A percentile compares a stretch with the other conserved stretches of the same genome.
Evolutionary conservation across 2,113 vertebrate species (phyloP).

Genomic region (Myrmecobius fasciatus): DNA sequence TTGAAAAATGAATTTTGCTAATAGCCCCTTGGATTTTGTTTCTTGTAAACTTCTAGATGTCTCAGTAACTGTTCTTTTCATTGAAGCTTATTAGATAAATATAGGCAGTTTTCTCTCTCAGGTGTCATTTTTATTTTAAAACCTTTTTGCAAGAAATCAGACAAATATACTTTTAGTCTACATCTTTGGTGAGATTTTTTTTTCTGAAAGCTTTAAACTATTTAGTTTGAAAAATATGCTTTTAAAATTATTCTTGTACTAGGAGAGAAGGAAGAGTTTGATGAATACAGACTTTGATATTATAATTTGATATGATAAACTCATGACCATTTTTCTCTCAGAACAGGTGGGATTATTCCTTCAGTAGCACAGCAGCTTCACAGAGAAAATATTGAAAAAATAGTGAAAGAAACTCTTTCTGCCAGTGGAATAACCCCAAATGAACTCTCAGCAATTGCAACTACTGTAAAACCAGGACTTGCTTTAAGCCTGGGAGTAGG

Average conservation of each 20-base stretch:
- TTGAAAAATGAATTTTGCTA: not conserved
- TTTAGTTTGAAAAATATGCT: constrained; percentile 1
- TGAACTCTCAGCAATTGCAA: constrained; percentile 91
- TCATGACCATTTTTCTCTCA: constrained; percentile 74
- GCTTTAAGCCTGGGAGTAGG: constrained; percentile 91
- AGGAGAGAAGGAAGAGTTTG: not conserved
- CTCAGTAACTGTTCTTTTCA: not conserved
- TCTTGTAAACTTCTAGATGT: not conserved
- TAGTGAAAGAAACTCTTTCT: constrained; percentile 89
- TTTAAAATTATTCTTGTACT: not conserved
- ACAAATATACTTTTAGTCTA: not conserved
- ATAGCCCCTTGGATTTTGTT: not conserved
- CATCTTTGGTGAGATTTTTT: not conserved
- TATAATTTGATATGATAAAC: not conserved
- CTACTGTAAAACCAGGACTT: constrained; percentile 93
- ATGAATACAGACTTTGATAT: not conserved
- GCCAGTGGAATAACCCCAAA: constrained; percentile 82
- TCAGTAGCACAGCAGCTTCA: constrained; percentile 93
- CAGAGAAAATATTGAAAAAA: constrained; percentile 88
- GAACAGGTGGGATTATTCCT: constrained; percentile 95
- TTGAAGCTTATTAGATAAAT: not conserved
- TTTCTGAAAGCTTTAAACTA: not conserved
- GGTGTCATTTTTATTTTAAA: not conserved
- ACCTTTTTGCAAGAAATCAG: not conserved
- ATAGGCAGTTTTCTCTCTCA: not conserved